These are phyloP conservation scores for Manis crassicaudata DNA, from an alignment of 2,797 vertebrate species.

Conservation along the genomic window DNA sequence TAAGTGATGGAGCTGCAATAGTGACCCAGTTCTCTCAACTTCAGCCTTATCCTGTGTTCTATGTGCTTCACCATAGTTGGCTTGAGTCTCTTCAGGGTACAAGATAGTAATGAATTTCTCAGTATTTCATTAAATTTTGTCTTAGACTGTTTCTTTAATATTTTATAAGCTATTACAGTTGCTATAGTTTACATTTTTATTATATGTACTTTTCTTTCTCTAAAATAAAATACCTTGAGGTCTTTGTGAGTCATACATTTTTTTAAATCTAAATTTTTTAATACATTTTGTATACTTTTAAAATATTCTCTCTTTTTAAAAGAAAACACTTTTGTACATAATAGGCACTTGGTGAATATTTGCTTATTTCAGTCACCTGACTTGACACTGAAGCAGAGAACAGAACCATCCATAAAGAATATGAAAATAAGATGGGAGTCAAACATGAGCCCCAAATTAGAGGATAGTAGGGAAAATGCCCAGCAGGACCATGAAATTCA, in stretches of 20 bases:
- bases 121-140: constrained; percentile 10
- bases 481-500: not conserved
- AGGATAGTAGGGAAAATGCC: not conserved
- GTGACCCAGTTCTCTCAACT: not conserved
- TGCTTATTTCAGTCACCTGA: constrained; percentile 17
- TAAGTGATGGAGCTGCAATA: not conserved
- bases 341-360: constrained; percentile 16
- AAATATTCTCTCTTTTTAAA: not conserved
- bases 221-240: not conserved
- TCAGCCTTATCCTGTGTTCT: not conserved
- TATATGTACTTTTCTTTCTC: not conserved
- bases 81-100: not conserved
- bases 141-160: constrained; percentile 17
- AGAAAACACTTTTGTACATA: not conserved
- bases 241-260: not conserved
- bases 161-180: constrained; percentile 10
- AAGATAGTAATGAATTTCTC: not conserved
- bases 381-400: constrained; percentile 6
- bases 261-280: not conserved
- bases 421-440: not conserved
- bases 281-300: not conserved
- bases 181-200: constrained; percentile 10
- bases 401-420: not conserved
- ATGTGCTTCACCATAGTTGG: not conserved
- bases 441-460: not conserved